Conservation (phyloP, 1,140 invertebrate species). For the Lamellibrachia luymesi region DNA sequence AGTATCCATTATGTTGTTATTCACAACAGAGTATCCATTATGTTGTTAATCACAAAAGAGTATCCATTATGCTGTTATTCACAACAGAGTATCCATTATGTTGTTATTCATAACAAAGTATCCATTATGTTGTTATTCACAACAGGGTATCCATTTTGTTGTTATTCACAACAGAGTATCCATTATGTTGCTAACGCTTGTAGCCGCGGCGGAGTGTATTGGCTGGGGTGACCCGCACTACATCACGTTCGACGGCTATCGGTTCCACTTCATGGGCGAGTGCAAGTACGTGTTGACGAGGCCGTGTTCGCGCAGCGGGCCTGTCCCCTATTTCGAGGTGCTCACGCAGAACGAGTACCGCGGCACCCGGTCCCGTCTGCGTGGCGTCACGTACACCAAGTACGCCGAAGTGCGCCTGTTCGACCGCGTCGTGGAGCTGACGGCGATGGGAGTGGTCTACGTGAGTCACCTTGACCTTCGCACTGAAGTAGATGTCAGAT, state of each 20-base stretch:
- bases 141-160: no score
- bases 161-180: no score
- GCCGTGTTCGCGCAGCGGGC: neutral
- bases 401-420: neutral
- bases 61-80: no score
- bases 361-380: neutral
- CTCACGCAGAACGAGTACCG: conserved; percentile 2
- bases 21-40: no score
- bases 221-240: conserved; percentile 62
- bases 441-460: neutral
- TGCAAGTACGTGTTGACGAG: conserved; percentile 75
- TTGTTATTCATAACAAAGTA: no score
- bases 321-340: neutral
- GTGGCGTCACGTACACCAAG: neutral
- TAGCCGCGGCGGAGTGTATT: neutral
- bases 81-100: no score
- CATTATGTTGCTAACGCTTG: neutral
- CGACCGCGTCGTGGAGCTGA: neutral
- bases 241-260: conserved; percentile 74
- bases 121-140: no score
- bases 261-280: conserved; percentile 78
- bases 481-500: no score
- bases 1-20: no score
- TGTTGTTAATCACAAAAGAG: no score
- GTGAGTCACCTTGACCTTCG: neutral